A percentile compares a stretch with the other conserved stretches of the same genome.
Conservation (phyloP, 2,888 invertebrate species). For the Eupeodes latifasciatus region DNA sequence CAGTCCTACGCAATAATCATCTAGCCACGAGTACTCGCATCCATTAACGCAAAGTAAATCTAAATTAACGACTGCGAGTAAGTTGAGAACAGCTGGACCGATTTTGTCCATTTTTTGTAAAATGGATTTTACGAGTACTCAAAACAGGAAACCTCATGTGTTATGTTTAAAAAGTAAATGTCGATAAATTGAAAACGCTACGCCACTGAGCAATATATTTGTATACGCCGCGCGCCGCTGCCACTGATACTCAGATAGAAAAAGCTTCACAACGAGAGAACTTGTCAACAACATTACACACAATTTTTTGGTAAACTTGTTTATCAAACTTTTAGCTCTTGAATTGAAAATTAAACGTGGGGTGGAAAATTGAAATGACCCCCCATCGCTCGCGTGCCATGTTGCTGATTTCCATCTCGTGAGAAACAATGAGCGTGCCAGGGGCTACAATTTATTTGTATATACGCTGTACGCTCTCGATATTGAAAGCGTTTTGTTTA, state of each 20-base stretch:
- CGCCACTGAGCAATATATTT: constrained; percentile 6
- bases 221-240: not conserved
- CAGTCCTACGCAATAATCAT: no score
- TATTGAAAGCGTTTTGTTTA: constrained; percentile 65
- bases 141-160: no score
- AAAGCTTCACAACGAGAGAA: constrained; percentile 46
- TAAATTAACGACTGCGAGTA: no score
- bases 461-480: constrained; percentile 21
- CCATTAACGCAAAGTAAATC: no score
- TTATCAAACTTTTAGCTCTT: constrained; percentile 61
- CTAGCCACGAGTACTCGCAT: no score
- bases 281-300: constrained; percentile 52
- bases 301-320: constrained; percentile 62
- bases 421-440: constrained; percentile 56
- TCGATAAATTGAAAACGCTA: not conserved
- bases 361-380: constrained; percentile 10
- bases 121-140: no score
- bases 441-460: constrained; percentile 25
- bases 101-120: no score
- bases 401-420: constrained; percentile 49
- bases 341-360: not conserved
- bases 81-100: no score
- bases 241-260: constrained; percentile 61
- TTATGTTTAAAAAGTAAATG: no score
- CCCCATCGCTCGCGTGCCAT: constrained; percentile 56